Base-by-base conservation (phyloP, 2,888 invertebrate genomes). In the Drosophila ochracea region DNA sequence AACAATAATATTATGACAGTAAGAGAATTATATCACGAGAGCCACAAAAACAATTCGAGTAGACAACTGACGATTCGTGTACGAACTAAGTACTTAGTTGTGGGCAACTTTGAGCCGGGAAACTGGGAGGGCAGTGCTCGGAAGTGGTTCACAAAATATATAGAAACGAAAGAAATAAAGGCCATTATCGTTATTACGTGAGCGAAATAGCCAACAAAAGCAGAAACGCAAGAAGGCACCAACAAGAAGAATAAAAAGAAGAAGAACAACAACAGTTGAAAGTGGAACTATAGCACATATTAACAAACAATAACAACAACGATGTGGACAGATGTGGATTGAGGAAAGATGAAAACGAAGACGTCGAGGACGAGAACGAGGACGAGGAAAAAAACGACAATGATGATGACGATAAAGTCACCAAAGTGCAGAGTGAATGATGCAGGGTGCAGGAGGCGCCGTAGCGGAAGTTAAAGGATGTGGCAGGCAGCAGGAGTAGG, bases 111-210 rank as follows among this genome's bases (percentile, higher is more conserved):
- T 31, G 19, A 57, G 61, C 16, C n/a, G 50, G 33, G 57, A 54
- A 69, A 30, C 31, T 57, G 54, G 21, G 35, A 13, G 35, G 21
- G 37, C 13, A 43, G 25, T n/a, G 53, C n/a, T 52, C 35, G 54
- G 64, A 67, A 69, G 57, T 76, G 76, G 49, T 43, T 53, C 47
- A 65, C 68, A 60, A 68, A 68, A 76, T 58, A 65, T 53, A 67
- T 57, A 80, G 69, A 78, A 80, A 82, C 77, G 69, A 73, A 81
- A 77, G 81, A 83, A 82, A 80, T 83, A 82, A 74, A 72, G 68
- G 74, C 82, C 77, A 82, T 82, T 82, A 82, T 82, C 80, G 82
- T 80, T 83, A 80, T 82, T 82, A 83, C 82, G 82, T 82, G 82
- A 82, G 77, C 68, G 60, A 80, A 82, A 82, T 82, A 75, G 77